Conservation (phyloP, 2,797 vertebrate genomes). For the Arctocebus calabarensis region DNA sequence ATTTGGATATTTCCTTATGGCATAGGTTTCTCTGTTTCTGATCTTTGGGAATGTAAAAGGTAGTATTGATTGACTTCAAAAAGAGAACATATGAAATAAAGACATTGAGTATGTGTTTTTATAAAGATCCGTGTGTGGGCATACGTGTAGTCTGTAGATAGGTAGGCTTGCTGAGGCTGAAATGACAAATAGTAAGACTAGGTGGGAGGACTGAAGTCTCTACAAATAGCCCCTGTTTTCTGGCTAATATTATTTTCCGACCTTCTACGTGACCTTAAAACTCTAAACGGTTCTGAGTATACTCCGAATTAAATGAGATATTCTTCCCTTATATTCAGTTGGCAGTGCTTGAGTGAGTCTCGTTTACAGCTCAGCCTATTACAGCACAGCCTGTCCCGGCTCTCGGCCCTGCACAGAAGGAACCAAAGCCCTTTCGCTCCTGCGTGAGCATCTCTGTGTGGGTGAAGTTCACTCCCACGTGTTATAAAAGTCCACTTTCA, state of each 20-base stretch:
- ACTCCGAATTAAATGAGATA: background rate
- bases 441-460: rapidly evolving
- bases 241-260: background rate
- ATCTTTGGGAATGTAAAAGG: background rate
- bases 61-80: background rate
- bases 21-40: background rate
- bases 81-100: background rate
- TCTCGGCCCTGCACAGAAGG: rapidly evolving
- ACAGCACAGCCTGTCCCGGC: background rate
- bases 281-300: background rate
- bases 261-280: background rate
- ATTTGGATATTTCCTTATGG: background rate
- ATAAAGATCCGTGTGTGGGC: background rate
- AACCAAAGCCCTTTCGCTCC: rapidly evolving
- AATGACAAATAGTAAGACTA: background rate
- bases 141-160: background rate
- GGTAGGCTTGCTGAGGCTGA: background rate
- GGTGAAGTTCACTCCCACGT: background rate
- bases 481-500: background rate
- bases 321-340: background rate
- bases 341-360: background rate
- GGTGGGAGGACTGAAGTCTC: background rate
- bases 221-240: background rate
- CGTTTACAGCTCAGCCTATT: background rate
- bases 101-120: background rate